phyloP scores from a whole-genome alignment of 2,113 vertebrate species.

The Sminthopsis crassicaudata region DNA sequence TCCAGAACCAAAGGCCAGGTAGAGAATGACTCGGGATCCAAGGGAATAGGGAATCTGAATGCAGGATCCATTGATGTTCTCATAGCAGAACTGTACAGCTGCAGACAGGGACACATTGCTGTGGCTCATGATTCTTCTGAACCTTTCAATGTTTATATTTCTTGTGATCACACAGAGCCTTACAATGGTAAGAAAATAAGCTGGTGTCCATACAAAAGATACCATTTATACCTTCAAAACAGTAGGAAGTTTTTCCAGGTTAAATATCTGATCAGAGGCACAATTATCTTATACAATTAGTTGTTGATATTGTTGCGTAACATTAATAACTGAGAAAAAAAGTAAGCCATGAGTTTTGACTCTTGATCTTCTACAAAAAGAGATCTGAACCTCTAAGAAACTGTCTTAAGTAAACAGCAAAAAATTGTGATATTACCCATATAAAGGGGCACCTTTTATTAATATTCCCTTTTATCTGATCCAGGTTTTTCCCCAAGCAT shows the following conservation, averaged over 20 bases:
- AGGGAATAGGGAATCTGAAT: constrained; percentile 77
- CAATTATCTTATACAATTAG: background rate
- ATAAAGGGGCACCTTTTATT: constrained; percentile 23
- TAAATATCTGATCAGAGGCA: background rate
- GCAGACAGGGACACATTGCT: background rate
- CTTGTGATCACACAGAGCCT: no score
- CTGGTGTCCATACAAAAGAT: background rate
- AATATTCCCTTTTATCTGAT: background rate
- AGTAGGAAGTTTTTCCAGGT: background rate
- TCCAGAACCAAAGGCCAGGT: constrained; percentile 78
- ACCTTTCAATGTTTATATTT: background rate
- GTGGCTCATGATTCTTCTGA: background rate
- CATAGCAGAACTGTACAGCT: constrained; percentile 6
- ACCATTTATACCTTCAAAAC: background rate
- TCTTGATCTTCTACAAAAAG: background rate
- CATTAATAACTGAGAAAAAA: background rate
- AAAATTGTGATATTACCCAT: background rate
- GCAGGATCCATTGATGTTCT: constrained; percentile 47
- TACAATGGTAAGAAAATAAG: background rate
- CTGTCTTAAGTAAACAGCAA: background rate
- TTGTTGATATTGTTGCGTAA: background rate
- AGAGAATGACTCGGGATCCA: constrained; percentile 78
- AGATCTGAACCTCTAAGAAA: background rate
- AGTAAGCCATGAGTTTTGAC: background rate
- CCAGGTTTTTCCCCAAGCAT: background rate